These are phyloP conservation scores for Nymphalis polychloros DNA, from an alignment of 2,888 invertebrate genomes.

Conservation along the genomic window DNA sequence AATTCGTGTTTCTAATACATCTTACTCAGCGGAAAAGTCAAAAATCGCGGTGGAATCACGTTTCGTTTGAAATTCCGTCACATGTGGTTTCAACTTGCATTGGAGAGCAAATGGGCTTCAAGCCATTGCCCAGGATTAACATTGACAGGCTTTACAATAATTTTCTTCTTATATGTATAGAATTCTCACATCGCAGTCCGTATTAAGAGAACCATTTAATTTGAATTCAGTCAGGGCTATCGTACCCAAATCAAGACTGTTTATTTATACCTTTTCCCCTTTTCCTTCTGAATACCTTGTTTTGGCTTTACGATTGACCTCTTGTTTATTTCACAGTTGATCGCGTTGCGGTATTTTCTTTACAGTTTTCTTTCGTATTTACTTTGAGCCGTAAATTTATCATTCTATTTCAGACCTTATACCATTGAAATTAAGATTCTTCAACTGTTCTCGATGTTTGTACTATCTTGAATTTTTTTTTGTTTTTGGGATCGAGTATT, in stretches of 20 bases:
- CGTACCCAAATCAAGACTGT: constrained; percentile 32
- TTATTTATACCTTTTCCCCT: constrained; percentile 36
- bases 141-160: no score
- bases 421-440: not conserved
- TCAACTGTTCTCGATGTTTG: not conserved
- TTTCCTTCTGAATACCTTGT: constrained; percentile 29
- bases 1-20: no score
- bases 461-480: constrained; percentile 21
- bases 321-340: constrained; percentile 41
- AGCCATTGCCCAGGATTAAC: no score
- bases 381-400: not conserved
- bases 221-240: constrained; percentile 30
- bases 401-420: constrained; percentile 19
- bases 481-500: constrained; percentile 23
- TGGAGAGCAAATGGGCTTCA: no score
- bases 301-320: constrained; percentile 38
- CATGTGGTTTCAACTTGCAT: no score
- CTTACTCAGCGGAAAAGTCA: no score
- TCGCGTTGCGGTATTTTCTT: constrained; percentile 38
- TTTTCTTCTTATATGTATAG: not conserved
- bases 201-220: constrained; percentile 30
- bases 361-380: constrained; percentile 28
- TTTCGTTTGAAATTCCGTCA: no score
- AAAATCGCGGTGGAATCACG: no score
- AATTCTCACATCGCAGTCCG: constrained; percentile 5